phyloP scores from a whole-genome alignment of 2,113 vertebrate genomes.

The Dunckerocampus dactyliophorus region DNA sequence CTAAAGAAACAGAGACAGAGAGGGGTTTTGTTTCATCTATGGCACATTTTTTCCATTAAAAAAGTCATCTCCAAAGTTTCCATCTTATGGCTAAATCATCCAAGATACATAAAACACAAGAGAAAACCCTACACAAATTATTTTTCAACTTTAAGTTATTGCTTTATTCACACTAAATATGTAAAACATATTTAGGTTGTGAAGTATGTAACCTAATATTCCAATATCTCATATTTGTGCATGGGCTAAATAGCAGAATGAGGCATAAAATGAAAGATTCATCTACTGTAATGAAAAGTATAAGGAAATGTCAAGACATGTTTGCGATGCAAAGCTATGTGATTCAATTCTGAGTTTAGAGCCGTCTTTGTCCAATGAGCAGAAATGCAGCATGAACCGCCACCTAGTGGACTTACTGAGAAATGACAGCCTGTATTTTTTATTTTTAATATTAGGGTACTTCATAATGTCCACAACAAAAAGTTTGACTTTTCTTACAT shows the following conservation, averaged over 20 bases:
- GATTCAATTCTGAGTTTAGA: not conserved
- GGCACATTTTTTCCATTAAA: not conserved
- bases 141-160: no score
- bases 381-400: conserved; percentile 16
- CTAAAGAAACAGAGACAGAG: not conserved
- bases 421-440: conserved; percentile 5
- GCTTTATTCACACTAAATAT: no score
- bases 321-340: conserved; percentile 1
- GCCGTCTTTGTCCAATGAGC: not conserved
- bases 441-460: no score
- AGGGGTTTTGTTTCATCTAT: not conserved
- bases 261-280: no score
- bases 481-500: no score
- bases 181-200: no score
- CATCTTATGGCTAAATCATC: not conserved
- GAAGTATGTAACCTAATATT: no score
- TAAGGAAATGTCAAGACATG: not conserved
- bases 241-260: no score
- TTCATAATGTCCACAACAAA: not conserved
- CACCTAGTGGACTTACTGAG: conserved; percentile 41
- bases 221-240: no score
- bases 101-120: no score
- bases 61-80: not conserved
- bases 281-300: not conserved
- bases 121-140: no score